These are phyloP conservation scores for Triplophysa siluroides DNA, from an alignment of 2,113 vertebrate genomes.

Conservation along the genomic window DNA sequence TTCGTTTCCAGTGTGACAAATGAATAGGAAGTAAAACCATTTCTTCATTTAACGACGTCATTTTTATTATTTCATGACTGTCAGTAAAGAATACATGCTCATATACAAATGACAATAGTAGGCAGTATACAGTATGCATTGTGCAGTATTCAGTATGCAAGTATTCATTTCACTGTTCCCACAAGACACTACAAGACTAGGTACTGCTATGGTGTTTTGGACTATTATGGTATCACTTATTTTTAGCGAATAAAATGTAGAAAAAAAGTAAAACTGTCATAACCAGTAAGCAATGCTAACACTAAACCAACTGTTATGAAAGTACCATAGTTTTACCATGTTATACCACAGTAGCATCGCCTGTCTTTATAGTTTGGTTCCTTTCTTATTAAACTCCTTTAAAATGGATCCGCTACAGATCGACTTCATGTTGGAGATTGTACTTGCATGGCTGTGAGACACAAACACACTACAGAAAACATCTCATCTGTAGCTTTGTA, in stretches of 20 bases:
- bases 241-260: too few species aligned
- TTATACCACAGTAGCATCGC: too few species aligned
- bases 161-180: neutral
- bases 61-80: neutral
- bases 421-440: neutral
- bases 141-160: neutral
- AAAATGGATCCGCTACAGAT: neutral
- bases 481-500: conserved; percentile 12
- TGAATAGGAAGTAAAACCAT: neutral
- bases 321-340: too few species aligned
- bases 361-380: neutral
- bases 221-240: too few species aligned
- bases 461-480: neutral
- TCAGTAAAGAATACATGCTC: neutral
- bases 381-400: too few species aligned
- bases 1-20: neutral
- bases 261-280: too few species aligned
- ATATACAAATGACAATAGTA: neutral
- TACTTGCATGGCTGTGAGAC: conserved; percentile 31
- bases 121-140: neutral
- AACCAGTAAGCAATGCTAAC: too few species aligned
- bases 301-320: too few species aligned
- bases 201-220: too few species aligned
- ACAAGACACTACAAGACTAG: too few species aligned
- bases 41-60: too few species aligned